phyloP scores from a whole-genome alignment of 2,797 vertebrate genomes.

The Vipera ursinii region DNA sequence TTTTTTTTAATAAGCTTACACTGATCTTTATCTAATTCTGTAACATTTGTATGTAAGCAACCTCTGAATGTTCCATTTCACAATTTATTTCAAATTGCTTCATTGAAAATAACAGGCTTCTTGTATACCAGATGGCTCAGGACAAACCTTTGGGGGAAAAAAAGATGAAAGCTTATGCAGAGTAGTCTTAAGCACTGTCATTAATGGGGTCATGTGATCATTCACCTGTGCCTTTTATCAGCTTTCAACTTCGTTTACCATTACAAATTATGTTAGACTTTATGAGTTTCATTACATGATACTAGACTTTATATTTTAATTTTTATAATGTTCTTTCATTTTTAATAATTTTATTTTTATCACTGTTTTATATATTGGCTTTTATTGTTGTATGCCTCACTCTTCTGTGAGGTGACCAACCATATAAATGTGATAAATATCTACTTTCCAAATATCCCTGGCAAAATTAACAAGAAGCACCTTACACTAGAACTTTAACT shows the following conservation, averaged over 20 bases:
- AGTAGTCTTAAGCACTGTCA: neutral
- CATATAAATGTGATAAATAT: neutral
- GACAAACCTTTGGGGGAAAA: neutral
- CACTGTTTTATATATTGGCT: neutral
- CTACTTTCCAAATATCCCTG: neutral
- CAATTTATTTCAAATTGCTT: neutral
- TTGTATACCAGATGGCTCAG: neutral
- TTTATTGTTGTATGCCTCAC: neutral
- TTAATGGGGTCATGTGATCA: neutral
- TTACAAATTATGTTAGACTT: neutral
- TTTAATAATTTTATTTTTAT: neutral
- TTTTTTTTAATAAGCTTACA: neutral
- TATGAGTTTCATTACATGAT: neutral
- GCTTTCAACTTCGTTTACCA: slow-evolving; percentile 18
- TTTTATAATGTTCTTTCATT: neutral
- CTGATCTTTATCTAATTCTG: neutral
- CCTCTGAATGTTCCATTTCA: neutral
- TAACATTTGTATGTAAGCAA: neutral
- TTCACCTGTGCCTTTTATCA: slow-evolving; percentile 13
- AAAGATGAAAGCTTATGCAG: neutral
- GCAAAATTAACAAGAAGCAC: neutral
- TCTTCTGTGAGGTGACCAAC: neutral
- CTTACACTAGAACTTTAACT: neutral
- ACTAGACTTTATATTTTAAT: neutral
- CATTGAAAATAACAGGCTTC: neutral